Evolutionary conservation across 2,797 vertebrate genomes (phyloP).

Genomic region (Babyrousa celebensis): DNA sequence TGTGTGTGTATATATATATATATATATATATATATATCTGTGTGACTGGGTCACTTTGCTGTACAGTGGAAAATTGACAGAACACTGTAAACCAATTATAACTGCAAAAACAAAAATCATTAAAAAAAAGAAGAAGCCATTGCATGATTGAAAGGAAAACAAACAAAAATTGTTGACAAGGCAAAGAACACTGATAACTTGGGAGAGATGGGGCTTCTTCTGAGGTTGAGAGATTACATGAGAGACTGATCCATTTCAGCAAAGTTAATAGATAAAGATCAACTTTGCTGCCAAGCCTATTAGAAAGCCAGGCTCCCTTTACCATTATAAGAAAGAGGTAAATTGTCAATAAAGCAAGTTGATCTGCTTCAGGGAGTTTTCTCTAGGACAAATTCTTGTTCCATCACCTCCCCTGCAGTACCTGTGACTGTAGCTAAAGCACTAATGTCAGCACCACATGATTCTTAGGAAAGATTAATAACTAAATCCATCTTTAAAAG

Average conservation of each 20-base stretch:
- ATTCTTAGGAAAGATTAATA: not conserved
- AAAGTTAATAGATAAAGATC: not conserved
- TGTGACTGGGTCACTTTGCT: no score
- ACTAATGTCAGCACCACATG: not conserved
- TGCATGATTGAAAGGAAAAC: not conserved
- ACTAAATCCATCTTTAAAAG: not conserved
- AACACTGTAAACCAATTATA: no score
- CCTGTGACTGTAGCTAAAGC: no score
- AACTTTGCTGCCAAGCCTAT: not conserved
- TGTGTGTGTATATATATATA: no score
- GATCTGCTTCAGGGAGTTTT: not conserved
- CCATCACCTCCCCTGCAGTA: not conserved
- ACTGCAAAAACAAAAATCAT: no score
- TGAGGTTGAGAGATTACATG: not conserved
- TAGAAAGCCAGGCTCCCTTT: not conserved
- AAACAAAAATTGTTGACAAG: not conserved
- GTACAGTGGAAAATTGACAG: no score
- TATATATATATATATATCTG: no score
- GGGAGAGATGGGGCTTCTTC: not conserved
- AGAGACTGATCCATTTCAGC: not conserved
- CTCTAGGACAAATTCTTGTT: not conserved
- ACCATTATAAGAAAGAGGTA: not conserved
- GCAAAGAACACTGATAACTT: not conserved
- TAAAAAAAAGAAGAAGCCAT: no score
- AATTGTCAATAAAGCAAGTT: not conserved